phyloP scores from a whole-genome alignment of 2,888 invertebrate species.

The Zootermopsis nevadensis region DNA sequence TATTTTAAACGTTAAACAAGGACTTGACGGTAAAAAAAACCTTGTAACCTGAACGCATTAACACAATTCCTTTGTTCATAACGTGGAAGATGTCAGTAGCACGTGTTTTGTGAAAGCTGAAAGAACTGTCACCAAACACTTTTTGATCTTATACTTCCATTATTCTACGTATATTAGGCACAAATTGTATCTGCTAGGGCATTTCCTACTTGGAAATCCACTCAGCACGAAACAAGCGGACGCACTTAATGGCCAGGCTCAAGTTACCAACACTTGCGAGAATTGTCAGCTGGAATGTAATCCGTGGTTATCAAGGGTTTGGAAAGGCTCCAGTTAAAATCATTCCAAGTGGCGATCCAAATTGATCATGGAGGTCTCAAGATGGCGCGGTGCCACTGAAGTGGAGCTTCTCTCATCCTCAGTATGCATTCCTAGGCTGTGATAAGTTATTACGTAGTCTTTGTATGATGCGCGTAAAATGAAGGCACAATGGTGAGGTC shows the following conservation, averaged over 20 bases:
- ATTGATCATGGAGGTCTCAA: background rate
- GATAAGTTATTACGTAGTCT: too few relatives aligned
- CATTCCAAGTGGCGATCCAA: conserved; percentile 11
- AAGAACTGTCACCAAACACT: background rate
- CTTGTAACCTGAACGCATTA: too few relatives aligned
- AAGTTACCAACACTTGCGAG: background rate
- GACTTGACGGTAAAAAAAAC: too few relatives aligned
- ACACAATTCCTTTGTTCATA: background rate
- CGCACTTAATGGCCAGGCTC: conserved; percentile 7
- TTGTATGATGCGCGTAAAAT: too few relatives aligned
- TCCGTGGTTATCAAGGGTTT: conserved; percentile 16
- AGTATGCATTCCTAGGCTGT: too few relatives aligned
- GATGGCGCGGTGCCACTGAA: background rate
- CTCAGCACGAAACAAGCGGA: conserved; percentile 7
- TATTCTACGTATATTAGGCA: conserved; percentile 14
- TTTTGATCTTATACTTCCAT: conserved; percentile 9
- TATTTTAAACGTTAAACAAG: too few relatives aligned
- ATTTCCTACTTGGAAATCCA: conserved; percentile 23
- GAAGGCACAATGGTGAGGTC: too few relatives aligned
- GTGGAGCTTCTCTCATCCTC: background rate
- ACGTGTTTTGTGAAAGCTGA: conserved; percentile 4
- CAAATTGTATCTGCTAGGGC: background rate
- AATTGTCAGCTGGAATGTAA: conserved; percentile 8
- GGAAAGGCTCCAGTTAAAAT: conserved; percentile 35
- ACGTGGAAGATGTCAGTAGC: background rate